Conservation (phyloP, 1,140 invertebrate species). For the Lutraria rhynchaena region DNA sequence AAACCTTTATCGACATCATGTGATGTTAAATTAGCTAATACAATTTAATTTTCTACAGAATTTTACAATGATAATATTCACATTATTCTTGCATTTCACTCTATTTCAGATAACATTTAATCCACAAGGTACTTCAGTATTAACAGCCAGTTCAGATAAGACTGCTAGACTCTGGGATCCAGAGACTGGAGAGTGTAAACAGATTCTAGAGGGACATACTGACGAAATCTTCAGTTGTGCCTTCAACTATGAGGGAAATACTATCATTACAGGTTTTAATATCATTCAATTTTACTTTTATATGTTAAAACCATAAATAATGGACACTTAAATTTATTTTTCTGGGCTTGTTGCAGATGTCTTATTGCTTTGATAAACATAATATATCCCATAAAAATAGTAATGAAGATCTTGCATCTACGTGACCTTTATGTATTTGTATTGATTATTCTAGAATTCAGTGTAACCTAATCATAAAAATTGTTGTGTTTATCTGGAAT, state of each 20-base stretch:
- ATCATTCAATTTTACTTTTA: too few relatives aligned
- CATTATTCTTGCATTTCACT: constrained; percentile 1
- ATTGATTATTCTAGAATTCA: background rate
- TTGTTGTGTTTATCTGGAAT: too few relatives aligned
- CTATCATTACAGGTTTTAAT: constrained; percentile 86
- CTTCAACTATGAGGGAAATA: constrained; percentile 90
- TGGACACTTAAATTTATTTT: background rate
- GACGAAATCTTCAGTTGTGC: constrained; percentile 91
- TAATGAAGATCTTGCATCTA: background rate
- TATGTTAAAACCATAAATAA: constrained; percentile 46
- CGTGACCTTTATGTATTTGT: background rate
- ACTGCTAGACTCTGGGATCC: constrained; percentile 90
- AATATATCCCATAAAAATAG: background rate
- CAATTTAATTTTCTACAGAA: too few relatives aligned
- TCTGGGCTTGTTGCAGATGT: background rate
- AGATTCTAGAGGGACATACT: constrained; percentile 87
- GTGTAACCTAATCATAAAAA: too few relatives aligned
- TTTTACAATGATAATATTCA: too few relatives aligned
- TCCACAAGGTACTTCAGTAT: constrained; percentile 87
- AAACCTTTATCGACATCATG: too few relatives aligned
- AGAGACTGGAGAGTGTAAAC: constrained; percentile 86
- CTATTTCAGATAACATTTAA: constrained; percentile 88
- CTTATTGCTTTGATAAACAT: background rate
- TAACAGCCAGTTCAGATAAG: constrained; percentile 89
- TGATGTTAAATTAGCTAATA: too few relatives aligned